These are phyloP conservation scores for Drosophila anomelani DNA, from an alignment of 2,888 invertebrate genomes.

Conservation along the genomic window DNA sequence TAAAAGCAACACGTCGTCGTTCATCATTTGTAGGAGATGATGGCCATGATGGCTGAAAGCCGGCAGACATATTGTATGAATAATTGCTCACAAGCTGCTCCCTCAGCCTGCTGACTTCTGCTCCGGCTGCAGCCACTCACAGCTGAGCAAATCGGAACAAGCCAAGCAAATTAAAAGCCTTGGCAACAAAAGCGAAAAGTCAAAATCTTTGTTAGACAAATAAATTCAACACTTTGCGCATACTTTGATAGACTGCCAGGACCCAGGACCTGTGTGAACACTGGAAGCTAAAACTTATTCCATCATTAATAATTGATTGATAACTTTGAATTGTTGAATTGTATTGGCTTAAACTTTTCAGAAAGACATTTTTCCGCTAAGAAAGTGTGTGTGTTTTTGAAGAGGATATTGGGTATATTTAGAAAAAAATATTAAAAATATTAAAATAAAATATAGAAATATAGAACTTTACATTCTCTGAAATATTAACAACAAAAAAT, in stretches of 20 bases:
- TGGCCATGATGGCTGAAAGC: constrained; percentile 3
- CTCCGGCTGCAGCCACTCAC: constrained; percentile 28
- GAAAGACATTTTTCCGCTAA: neutral
- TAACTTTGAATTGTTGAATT: neutral
- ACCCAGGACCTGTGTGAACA: neutral
- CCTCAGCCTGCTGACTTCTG: constrained; percentile 4
- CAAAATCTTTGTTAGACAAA: constrained; percentile 43
- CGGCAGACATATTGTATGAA: constrained; percentile 42
- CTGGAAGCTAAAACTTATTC: neutral
- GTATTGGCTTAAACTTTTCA: too few relatives aligned
- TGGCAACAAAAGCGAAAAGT: constrained; percentile 39
- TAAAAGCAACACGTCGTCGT: constrained; percentile 7
- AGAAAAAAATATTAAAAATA: neutral
- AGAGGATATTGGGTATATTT: too few relatives aligned
- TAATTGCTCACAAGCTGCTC: constrained; percentile 44
- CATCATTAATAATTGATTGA: neutral
- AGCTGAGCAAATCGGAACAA: constrained; percentile 18
- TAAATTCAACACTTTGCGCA: constrained; percentile 53
- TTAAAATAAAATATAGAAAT: neutral
- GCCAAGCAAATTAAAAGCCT: constrained; percentile 47
- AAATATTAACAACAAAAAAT: neutral
- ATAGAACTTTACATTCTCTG: too few relatives aligned
- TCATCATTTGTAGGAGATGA: constrained; percentile 16
- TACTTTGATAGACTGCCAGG: constrained; percentile 27
- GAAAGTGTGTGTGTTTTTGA: too few relatives aligned